Base-by-base conservation (phyloP, 35 echinoderm and acorn worm species). In the Patiria miniata region DNA sequence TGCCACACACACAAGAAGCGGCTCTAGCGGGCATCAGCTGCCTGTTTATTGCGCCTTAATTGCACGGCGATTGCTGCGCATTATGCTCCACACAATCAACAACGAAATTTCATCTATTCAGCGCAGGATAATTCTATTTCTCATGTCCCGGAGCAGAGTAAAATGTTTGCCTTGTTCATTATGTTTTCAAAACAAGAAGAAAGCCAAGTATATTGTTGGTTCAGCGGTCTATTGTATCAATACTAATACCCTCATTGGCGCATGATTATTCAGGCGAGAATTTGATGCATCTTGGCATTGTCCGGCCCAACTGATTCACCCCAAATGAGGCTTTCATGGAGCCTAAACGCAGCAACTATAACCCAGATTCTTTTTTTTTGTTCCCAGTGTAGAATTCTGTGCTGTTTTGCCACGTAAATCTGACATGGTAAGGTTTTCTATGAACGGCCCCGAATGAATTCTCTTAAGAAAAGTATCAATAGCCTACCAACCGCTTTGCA, bases 91-190 rank as follows among this genome's bases (percentile, higher is more conserved):
- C 65, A 73, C 26, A 73, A 73, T 73, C 29, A 73, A 10, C 14
- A 73, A 73, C 65, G 65, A 73, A 73, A 73, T 73, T 73, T 73
- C 65, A 12, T 23, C 65, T 34, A 73, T 73, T 36, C 65, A 73
- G 10, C 26, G 26, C 26, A 23, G 29, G 65, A 30, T 73, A 73
- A 73, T 36, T 73, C 65, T 36, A 73, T 73, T 73, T 73, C 21
- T 73, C 29, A 34, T 73, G 65, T 73, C 65, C 65, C 26, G 26
- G 9, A 73, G 65, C 65, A 9, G 26, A 73, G 26, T 73, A 73
- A 21, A n/a, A 73, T 73, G 26, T 73, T 26, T 34, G 1, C 65
- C 65, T 26, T 73, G 65, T 34, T 73, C 65, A 73, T 14, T 32
- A 30, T 26, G 65, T 30, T 73, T 36, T 73, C 26, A 22, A 73